Percentiles rank a stretch among this genome's conserved stretches.
These are phyloP conservation scores for Psittacus erithacus DNA, from an alignment of 2,113 vertebrate genomes.

Conservation along the genomic window DNA sequence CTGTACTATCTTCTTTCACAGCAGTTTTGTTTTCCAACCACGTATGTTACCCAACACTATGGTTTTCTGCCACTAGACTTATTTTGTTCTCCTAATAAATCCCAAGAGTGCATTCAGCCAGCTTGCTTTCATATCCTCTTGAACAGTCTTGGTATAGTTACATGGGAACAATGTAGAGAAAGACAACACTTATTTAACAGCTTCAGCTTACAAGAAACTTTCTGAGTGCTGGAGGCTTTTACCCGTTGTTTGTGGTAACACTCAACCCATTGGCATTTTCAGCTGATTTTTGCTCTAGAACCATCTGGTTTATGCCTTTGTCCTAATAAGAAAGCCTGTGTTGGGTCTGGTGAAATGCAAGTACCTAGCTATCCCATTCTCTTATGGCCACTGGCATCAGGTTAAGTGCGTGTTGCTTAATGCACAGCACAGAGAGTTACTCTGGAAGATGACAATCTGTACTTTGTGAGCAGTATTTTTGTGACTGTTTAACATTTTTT, in stretches of 20 bases:
- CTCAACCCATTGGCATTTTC: not conserved
- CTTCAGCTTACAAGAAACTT: not conserved
- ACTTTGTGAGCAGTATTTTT: not conserved
- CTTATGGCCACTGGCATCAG: not conserved
- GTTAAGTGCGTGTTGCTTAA: not conserved
- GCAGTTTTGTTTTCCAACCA: not conserved
- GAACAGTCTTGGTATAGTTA: not conserved
- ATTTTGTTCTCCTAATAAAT: conserved; percentile 9
- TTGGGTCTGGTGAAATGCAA: not conserved
- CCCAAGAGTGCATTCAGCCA: not conserved
- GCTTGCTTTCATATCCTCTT: not conserved
- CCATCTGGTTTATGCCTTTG: not conserved
- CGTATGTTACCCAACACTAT: not conserved
- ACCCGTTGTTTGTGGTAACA: not conserved
- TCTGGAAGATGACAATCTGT: not conserved
- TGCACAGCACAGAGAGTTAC: not conserved
- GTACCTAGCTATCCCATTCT: not conserved
- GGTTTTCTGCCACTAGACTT: not conserved
- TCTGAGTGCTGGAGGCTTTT: not conserved
- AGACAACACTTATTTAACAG: not conserved
- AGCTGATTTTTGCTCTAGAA: not conserved
- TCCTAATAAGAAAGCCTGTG: not conserved
- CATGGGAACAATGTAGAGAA: not conserved
- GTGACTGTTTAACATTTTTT: not conserved
- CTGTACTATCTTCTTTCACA: not conserved